phyloP scores from a whole-genome alignment of 2,113 vertebrate genomes.

The Cheirogaleus medius region DNA sequence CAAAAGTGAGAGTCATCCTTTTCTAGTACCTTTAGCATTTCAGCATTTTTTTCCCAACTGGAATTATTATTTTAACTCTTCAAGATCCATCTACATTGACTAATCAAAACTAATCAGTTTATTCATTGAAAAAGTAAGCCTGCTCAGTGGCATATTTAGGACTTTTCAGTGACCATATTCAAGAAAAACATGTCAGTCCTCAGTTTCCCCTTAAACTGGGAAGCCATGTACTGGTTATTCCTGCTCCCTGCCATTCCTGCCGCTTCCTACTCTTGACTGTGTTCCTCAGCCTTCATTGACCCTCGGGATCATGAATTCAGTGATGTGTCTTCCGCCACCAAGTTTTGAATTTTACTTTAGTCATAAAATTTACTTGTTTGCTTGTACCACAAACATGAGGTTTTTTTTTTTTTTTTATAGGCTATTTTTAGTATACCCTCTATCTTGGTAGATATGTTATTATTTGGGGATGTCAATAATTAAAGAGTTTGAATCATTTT shows the following conservation, averaged over 20 bases:
- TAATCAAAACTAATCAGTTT: neutral
- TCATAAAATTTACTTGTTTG: neutral
- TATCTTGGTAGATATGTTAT: neutral
- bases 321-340: neutral
- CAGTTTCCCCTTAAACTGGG: neutral
- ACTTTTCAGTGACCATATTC: neutral
- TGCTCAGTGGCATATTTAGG: neutral
- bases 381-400: neutral
- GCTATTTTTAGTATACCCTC: neutral
- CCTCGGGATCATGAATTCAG: neutral
- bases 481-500: neutral
- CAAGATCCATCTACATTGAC: neutral
- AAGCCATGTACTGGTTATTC: fast-evolving
- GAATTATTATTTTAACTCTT: neutral
- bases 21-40: neutral
- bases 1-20: neutral
- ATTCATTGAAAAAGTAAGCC: too few species aligned
- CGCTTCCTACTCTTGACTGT: neutral
- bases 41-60: neutral
- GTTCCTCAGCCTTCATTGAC: neutral
- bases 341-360: neutral
- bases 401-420: neutral
- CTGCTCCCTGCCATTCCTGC: fast-evolving
- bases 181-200: neutral
- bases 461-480: neutral